Evolutionary conservation across 2,113 vertebrate genomes (phyloP).

Genomic region (Alethe castanea): DNA sequence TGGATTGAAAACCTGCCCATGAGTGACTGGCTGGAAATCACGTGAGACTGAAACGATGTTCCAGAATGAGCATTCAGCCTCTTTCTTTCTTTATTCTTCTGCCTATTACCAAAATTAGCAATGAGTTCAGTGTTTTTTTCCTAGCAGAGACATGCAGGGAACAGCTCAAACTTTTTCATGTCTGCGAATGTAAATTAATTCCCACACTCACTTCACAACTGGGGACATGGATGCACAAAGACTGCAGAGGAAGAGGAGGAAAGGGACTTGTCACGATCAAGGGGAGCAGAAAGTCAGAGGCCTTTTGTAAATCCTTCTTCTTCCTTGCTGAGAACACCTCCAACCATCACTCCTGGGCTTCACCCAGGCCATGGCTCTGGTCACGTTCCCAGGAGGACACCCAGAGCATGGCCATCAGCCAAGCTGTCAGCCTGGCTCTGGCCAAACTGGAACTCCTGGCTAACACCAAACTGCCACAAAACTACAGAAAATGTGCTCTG

Average conservation of each 20-base stretch:
- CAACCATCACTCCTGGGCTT: rapidly evolving
- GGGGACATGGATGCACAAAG: not conserved
- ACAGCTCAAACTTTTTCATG: not conserved
- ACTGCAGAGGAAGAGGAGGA: not conserved
- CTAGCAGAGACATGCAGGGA: not conserved
- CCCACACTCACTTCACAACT: not conserved
- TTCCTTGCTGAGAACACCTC: not conserved
- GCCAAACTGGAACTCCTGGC: not conserved
- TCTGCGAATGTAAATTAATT: not conserved
- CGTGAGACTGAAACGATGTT: not conserved
- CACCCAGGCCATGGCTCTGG: not conserved
- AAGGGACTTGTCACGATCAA: rapidly evolving
- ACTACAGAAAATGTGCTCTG: rapidly evolving
- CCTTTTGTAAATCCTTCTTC: not conserved
- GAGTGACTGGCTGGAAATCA: not conserved
- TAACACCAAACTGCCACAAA: not conserved
- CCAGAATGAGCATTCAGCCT: not conserved
- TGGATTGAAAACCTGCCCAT: not conserved
- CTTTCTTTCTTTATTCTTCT: not conserved
- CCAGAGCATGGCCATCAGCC: rapidly evolving
- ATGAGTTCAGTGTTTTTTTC: not conserved
- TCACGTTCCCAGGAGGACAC: rapidly evolving
- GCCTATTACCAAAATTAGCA: not conserved
- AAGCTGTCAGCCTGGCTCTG: not conserved
- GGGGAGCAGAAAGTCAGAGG: not conserved